A percentile compares a stretch with the other conserved stretches of the same genome.
phyloP scores from a whole-genome alignment of 2,113 vertebrate genomes.

The Saccopteryx leptura region DNA sequence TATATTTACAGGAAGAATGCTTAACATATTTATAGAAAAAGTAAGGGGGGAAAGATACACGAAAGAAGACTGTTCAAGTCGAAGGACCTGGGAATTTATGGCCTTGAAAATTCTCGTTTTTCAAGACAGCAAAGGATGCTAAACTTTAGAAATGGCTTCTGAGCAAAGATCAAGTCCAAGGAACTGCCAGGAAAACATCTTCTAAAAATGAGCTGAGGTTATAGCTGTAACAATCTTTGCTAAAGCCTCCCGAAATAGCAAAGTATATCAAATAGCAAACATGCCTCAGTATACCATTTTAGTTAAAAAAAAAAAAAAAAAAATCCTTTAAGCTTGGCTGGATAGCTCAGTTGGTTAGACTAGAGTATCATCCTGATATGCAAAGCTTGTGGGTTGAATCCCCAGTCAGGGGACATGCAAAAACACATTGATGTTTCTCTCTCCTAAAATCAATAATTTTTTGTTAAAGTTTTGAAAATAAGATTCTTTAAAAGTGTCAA shows the following conservation, averaged over 20 bases:
- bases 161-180: background rate
- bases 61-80: background rate
- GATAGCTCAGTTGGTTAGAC: too few relatives aligned
- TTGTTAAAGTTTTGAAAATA: background rate
- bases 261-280: conserved; percentile 17
- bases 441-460: too few relatives aligned
- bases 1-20: background rate
- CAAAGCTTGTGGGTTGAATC: too few relatives aligned
- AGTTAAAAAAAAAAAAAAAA: background rate
- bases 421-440: too few relatives aligned
- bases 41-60: background rate
- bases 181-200: background rate
- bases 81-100: background rate
- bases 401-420: too few relatives aligned
- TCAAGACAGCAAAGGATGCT: background rate
- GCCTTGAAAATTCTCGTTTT: background rate
- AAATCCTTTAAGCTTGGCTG: too few relatives aligned
- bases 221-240: background rate
- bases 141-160: background rate
- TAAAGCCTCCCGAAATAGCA: conserved; percentile 35
- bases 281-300: background rate
- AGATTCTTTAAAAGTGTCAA: background rate
- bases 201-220: background rate
- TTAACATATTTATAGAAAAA: background rate
- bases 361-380: too few relatives aligned